Evolutionary conservation across 2,888 invertebrate genomes (phyloP), one percentile per base, ranked within the genome.

Genomic region (Ectemnius lituratus): DNA sequence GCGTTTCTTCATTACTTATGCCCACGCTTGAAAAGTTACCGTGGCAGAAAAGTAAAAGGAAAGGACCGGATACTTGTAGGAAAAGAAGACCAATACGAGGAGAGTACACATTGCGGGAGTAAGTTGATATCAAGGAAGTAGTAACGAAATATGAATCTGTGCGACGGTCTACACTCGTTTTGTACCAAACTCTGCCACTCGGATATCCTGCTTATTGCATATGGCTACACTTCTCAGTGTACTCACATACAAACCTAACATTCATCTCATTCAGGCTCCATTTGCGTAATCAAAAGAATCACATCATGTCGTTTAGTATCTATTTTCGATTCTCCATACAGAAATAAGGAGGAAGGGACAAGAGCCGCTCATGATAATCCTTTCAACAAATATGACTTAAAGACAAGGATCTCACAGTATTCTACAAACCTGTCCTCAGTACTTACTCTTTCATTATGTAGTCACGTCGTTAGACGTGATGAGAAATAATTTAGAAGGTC

Each of bases 1-100:
- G 67, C 72, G 73, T 82, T 82, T 70, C 80, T 79, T 79, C 82
- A 77, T 82, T 82, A 80, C 82, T 80, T 81, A 76, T 81, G 75
- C 76, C 52, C 56, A 56, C 62, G 73, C 63, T 45, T 27, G 69
- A 18, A 45, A 70, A 79, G 72, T 78, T 80, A 67, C 65, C 57
- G 59, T 5, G 46, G 46, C 47, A 4, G 37, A 37, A 37, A 37
- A 37, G 37, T 62, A 60, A 69, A 74, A 67, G 67, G 58, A 62
- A 76, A 78, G 63, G 63, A 67, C 57, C 46, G 46, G 72, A 63
- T 69, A 68, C 71, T 80, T 72, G 76, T 72, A 72, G 61, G 73
- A 71, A 73, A 46, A 70, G 76, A 6, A 37, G 73, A 27, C 58
- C 13, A 57, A 52, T n/a, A 45, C 18, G 61, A 13, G 52, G 18